Evolutionary conservation across 2,113 vertebrate genomes (phyloP), one percentile per base, ranked within the genome.

Genomic region (Calonectris borealis): DNA sequence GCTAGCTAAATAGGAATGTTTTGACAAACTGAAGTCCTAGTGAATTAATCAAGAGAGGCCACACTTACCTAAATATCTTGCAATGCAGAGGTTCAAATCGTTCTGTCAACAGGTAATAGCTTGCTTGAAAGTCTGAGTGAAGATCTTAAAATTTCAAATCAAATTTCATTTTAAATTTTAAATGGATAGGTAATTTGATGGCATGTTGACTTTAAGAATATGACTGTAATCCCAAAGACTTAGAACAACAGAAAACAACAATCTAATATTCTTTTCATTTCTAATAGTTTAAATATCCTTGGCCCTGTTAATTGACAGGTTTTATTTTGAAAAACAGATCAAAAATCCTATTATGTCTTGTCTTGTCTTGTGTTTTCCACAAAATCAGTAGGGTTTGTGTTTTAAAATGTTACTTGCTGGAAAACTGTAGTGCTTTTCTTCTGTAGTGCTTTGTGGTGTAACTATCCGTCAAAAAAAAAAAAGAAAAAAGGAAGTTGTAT

Each of bases 391-490:
- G 9, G 6, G 1, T 48, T 88, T 72, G 3, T 61, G 11, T 61
- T 70, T 76, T 65, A 61, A 80, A 65, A 36, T 4, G 0, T 38
- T 68, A 34, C 17, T 49, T 51, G 4, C 5, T 71, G 25, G 19
- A 71, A 75, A 82, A 34, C 2, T 11, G n/a, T 36, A 61, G 10
- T 36, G 58, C 22, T 61, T 61, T 61, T 11, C 6, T 66, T 72
- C 7, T 2, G 0, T 44, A 57, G 15, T 2, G 1, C 7, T 82
- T 64, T 42, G 11, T n/a, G 9, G 3, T n/a, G 3, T 24, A 55
- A 46, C 17, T 68, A 8, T 40, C 13, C 10, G 52, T 6, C 1
- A 8, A 64, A 71, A 48, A 61, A 21, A 55, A 27, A 20, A 40
- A 17, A 42, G 4, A 48, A 12, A 16, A 31, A 26, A 27, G 9